Conservation (phyloP, 2,113 vertebrate genomes). For the Phylloscopus trochiloides region DNA sequence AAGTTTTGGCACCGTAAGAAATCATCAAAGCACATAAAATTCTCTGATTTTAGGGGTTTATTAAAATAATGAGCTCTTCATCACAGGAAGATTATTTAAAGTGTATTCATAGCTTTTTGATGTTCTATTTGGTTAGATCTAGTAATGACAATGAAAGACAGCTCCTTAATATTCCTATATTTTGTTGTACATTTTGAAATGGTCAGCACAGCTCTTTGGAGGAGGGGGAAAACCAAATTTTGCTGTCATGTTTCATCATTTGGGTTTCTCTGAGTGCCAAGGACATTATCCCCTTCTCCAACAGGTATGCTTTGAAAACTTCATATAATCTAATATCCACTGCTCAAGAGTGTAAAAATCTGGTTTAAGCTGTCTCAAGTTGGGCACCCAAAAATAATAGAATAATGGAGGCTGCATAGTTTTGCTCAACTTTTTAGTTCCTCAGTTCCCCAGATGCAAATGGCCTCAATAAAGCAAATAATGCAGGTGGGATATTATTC, state of each 20-base stretch:
- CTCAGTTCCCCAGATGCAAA: not conserved
- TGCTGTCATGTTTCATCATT: not conserved
- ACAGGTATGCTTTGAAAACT: not conserved
- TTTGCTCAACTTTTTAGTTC: not conserved
- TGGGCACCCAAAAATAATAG: not conserved
- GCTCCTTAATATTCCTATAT: not conserved
- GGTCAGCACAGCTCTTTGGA: not conserved
- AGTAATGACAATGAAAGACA: not conserved
- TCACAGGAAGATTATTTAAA: not conserved
- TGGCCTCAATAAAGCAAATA: not conserved
- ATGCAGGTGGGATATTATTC: not conserved
- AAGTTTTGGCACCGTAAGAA: not conserved
- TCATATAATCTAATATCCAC: not conserved
- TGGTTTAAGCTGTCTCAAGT: not conserved
- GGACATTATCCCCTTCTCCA: not conserved
- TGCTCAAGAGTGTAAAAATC: not conserved
- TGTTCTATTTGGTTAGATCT: not conserved
- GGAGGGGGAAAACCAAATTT: not conserved
- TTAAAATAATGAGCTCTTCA: constrained; percentile 33
- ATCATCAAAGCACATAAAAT: not conserved
- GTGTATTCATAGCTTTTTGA: not conserved
- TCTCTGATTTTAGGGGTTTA: not conserved
- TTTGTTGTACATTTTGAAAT: not conserved
- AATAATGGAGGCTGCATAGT: not conserved
- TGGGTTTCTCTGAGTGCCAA: not conserved